These are phyloP conservation scores for Cistogaster globosa DNA, from an alignment of 2,888 invertebrate genomes.

Conservation along the genomic window DNA sequence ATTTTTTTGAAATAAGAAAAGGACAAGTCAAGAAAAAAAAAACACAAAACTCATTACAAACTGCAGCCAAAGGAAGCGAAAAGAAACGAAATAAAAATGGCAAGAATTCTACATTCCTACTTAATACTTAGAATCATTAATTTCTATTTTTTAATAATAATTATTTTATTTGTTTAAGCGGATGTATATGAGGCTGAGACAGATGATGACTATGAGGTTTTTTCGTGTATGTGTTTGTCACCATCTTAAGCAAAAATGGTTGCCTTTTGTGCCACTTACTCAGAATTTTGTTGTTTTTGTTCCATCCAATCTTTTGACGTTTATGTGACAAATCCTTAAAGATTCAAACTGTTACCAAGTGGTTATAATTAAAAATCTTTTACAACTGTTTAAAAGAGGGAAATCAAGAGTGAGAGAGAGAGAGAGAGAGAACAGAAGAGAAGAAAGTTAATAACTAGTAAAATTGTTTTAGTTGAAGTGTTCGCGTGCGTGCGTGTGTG, in stretches of 20 bases:
- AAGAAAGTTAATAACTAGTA: background rate
- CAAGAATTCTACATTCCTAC: constrained; percentile 41
- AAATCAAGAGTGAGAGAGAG: no score
- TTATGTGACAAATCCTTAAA: constrained; percentile 65
- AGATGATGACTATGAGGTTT: constrained; percentile 3
- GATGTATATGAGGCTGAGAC: background rate
- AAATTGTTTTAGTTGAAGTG: background rate
- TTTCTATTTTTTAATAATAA: constrained; percentile 14
- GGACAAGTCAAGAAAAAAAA: background rate
- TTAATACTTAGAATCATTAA: constrained; percentile 14
- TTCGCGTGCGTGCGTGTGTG: background rate
- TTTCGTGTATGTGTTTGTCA: constrained; percentile 25
- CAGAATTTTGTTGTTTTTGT: background rate
- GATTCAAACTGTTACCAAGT: constrained; percentile 61
- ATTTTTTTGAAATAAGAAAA: constrained; percentile 51
- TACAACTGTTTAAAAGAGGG: constrained; percentile 30
- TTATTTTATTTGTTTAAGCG: constrained; percentile 38
- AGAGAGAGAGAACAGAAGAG: background rate
- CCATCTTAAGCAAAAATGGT: constrained; percentile 20
- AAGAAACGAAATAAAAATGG: constrained; percentile 3
- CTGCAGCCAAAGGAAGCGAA: background rate
- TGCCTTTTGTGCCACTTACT: background rate
- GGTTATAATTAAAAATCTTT: constrained; percentile 67
- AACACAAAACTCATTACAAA: constrained; percentile 17
- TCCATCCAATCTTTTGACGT: constrained; percentile 44